These are phyloP conservation scores for Chrysopa pallens DNA, from an alignment of 1,140 invertebrate genomes.

Conservation along the genomic window DNA sequence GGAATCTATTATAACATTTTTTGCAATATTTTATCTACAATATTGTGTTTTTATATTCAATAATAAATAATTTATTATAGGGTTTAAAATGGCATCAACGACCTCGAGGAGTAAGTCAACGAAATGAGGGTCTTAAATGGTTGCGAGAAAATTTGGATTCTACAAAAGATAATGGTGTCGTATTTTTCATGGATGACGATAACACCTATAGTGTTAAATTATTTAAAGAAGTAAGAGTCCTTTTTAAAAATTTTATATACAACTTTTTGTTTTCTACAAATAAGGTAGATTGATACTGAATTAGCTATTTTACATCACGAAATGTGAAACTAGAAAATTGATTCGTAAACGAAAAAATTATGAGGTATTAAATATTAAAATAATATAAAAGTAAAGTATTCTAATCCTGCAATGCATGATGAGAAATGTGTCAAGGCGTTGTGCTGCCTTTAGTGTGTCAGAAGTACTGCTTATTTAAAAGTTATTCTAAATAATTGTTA, in stretches of 20 bases:
- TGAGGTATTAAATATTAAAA: too few species aligned
- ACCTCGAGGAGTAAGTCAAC: conserved; percentile 73
- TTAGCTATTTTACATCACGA: too few species aligned
- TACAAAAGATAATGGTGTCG: conserved; percentile 48
- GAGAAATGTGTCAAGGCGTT: too few species aligned
- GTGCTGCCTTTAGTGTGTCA: too few species aligned
- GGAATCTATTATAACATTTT: background rate
- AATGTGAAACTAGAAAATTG: too few species aligned
- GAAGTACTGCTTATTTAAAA: too few species aligned
- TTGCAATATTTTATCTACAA: background rate
- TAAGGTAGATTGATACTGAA: too few species aligned
- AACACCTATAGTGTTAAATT: conserved; percentile 83
- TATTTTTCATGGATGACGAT: conserved; percentile 98
- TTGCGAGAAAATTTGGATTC: conserved; percentile 46
- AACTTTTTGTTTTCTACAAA: too few species aligned
- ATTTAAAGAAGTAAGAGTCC: conserved; percentile 61
- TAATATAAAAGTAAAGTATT: background rate
- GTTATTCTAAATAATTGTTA: too few species aligned
- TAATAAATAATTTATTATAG: conserved; percentile 13
- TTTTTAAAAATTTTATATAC: too few species aligned
- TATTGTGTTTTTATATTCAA: background rate
- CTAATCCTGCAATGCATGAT: too few species aligned
- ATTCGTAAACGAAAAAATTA: too few species aligned
- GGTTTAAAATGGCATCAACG: conserved; percentile 83
- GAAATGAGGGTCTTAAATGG: conserved; percentile 82